Evolutionary conservation across 2,797 vertebrate species (phyloP).

Genomic region (Melanotaenia parkinsoni): DNA sequence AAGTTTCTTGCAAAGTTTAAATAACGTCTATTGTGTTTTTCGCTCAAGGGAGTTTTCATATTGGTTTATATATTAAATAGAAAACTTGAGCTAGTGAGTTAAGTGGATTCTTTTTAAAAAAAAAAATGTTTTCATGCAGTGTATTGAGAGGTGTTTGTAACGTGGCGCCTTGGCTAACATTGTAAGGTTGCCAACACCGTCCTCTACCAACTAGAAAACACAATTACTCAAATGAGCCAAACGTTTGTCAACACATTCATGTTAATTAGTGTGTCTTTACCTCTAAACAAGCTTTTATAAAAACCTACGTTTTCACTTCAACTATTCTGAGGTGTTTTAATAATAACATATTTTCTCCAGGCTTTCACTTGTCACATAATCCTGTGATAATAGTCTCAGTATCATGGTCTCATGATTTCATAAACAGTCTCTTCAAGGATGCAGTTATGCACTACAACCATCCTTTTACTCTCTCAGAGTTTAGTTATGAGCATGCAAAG

Average conservation of each 20-base stretch:
- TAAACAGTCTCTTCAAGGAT: conserved; percentile 9
- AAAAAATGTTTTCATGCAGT: background rate
- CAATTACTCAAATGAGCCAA: background rate
- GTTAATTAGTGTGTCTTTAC: background rate
- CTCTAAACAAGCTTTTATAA: accelerated
- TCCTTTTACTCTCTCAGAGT: background rate
- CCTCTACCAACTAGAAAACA: conserved; percentile 23
- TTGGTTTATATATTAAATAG: background rate
- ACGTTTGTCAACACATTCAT: background rate
- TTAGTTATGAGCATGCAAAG: background rate
- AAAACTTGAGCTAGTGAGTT: background rate
- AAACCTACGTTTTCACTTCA: background rate
- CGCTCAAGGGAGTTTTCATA: background rate
- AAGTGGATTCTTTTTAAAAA: background rate
- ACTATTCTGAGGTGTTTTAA: background rate
- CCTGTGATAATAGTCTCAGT: background rate
- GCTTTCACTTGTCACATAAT: conserved; percentile 8
- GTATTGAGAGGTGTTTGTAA: conserved; percentile 54
- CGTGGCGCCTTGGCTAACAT: conserved; percentile 70
- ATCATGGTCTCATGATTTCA: background rate
- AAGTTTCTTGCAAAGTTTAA: conserved; percentile 57
- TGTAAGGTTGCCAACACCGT: conserved; percentile 48
- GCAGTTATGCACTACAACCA: conserved; percentile 34
- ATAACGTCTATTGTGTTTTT: conserved; percentile 4
- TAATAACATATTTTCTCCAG: background rate